A percentile compares a stretch with the other conserved stretches of the same genome.
These are phyloP conservation scores for Dasypolia templi DNA, from an alignment of 2,888 invertebrate genomes.

Conservation along the genomic window DNA sequence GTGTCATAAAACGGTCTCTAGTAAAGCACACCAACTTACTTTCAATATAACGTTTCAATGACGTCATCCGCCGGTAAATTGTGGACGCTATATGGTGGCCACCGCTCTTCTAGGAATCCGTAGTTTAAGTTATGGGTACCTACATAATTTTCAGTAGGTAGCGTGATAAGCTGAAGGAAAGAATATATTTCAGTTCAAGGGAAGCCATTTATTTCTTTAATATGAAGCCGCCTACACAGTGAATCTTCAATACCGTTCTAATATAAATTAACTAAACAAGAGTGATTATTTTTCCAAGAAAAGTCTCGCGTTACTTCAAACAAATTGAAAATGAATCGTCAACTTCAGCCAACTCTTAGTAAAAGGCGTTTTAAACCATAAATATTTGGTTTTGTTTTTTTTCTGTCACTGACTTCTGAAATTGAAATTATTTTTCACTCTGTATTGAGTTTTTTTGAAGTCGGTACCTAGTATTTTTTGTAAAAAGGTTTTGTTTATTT, in stretches of 20 bases:
- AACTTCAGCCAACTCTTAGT: background rate
- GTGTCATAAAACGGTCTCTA: too few relatives aligned
- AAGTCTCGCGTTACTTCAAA: background rate
- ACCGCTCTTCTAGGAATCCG: background rate
- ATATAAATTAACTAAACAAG: background rate
- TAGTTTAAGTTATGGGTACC: background rate
- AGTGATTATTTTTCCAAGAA: constrained; percentile 6
- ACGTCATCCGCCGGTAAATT: too few relatives aligned
- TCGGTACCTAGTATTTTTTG: too few relatives aligned
- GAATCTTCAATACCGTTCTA: background rate
- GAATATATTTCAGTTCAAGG: background rate
- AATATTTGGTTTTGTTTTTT: background rate
- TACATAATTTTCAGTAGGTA: background rate
- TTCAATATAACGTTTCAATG: too few relatives aligned
- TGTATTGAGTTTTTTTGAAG: too few relatives aligned
- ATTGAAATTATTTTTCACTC: too few relatives aligned
- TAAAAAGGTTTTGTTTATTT: too few relatives aligned
- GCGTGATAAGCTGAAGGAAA: background rate
- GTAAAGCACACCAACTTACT: too few relatives aligned
- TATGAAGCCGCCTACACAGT: background rate
- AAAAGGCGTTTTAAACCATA: background rate
- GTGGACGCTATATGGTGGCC: background rate
- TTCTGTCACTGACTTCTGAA: too few relatives aligned
- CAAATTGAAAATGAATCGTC: background rate
- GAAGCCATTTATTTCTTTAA: background rate